These are phyloP conservation scores for Pantherophis alleghaniensis DNA, from an alignment of 2,797 vertebrate genomes.

Conservation along the genomic window DNA sequence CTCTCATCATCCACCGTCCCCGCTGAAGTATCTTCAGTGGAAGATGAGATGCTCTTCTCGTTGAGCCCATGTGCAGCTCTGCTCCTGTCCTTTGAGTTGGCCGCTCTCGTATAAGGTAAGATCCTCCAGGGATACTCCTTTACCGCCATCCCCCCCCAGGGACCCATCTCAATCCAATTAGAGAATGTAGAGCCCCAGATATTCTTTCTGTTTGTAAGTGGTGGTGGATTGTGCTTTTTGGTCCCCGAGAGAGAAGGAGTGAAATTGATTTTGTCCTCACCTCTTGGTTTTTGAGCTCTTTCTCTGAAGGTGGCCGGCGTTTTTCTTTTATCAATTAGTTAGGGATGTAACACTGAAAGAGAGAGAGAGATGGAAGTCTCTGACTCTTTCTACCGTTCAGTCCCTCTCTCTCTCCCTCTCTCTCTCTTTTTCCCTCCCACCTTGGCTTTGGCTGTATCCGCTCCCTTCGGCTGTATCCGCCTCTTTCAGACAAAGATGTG, in stretches of 20 bases:
- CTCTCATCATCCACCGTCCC: too few species aligned
- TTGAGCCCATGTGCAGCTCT: neutral
- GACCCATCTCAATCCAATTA: neutral
- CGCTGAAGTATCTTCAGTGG: neutral
- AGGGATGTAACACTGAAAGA: constrained; percentile 42
- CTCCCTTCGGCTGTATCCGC: constrained; percentile 53
- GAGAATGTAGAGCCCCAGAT: neutral
- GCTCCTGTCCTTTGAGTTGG: neutral
- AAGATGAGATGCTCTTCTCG: neutral
- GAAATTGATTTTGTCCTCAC: constrained; percentile 39
- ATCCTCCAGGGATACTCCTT: neutral
- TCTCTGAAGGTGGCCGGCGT: constrained; percentile 46
- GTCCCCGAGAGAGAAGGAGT: constrained; percentile 7
- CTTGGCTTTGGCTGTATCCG: neutral
- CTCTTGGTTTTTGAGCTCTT: constrained; percentile 59
- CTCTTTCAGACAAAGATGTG: constrained; percentile 69
- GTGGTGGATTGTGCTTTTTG: constrained; percentile 1
- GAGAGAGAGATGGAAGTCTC: neutral
- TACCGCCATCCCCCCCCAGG: too few species aligned
- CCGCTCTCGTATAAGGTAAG: neutral
- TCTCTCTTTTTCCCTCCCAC: constrained; percentile 34
- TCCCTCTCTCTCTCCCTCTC: too few species aligned
- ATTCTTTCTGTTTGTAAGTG: constrained; percentile 13
- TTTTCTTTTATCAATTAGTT: constrained; percentile 64
- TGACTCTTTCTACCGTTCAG: constrained; percentile 29